Evolutionary conservation across 2,888 invertebrate species (phyloP).

Genomic region (Meta bourneti): DNA sequence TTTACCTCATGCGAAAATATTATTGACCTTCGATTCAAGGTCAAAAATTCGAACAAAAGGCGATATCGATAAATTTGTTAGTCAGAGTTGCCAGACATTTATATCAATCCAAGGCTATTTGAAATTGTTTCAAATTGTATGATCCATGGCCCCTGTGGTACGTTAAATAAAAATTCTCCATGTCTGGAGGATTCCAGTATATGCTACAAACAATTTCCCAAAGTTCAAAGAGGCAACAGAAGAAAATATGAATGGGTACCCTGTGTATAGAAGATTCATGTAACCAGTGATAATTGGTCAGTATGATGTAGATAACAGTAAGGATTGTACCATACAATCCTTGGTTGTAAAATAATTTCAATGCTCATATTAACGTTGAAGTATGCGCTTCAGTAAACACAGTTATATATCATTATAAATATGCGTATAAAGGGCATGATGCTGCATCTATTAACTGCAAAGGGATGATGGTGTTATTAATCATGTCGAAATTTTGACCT

Average conservation of each 20-base stretch:
- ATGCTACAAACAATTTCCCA: conserved; percentile 78
- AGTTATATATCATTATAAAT: too few relatives aligned
- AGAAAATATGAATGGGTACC: conserved; percentile 79
- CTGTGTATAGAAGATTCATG: conserved; percentile 78
- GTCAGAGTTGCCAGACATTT: conserved; percentile 80
- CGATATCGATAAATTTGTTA: conserved; percentile 80
- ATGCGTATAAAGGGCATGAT: conserved; percentile 74
- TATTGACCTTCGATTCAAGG: conserved; percentile 55
- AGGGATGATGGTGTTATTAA: not conserved
- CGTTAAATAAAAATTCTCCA: conserved; percentile 61
- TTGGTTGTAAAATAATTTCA: not conserved
- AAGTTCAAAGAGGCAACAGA: conserved; percentile 78
- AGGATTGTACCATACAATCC: too few relatives aligned
- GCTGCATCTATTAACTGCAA: not conserved
- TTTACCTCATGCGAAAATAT: conserved; percentile 75
- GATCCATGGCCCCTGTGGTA: too few relatives aligned
- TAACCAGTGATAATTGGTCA: conserved; percentile 16
- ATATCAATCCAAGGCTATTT: conserved; percentile 78
- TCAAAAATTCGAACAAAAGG: conserved; percentile 74
- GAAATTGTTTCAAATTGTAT: conserved; percentile 80
- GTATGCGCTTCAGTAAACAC: conserved; percentile 25
- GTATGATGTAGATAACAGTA: conserved; percentile 16
- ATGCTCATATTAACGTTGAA: conserved; percentile 24
- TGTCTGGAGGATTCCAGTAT: conserved; percentile 76
- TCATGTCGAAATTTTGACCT: conserved; percentile 42